Percentiles rank a stretch among this genome's conserved stretches.
Conservation (phyloP, 1,140 invertebrate species). For the Hirudo medicinalis region DNA sequence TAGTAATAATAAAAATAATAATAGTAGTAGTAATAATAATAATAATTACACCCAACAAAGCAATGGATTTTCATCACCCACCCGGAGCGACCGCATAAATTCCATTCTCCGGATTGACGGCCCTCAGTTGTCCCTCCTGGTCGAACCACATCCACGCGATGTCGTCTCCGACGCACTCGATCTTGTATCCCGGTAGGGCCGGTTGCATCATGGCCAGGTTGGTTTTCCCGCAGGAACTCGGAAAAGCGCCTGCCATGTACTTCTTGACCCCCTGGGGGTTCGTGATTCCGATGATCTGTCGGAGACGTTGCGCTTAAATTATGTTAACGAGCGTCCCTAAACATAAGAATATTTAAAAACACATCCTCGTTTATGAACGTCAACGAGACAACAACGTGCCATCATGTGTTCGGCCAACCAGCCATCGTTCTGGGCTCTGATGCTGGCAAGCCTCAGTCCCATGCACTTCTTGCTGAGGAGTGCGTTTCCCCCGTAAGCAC, state of each 20-base stretch:
- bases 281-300: conserved; percentile 51
- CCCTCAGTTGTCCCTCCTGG: conserved; percentile 68
- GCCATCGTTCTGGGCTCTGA: conserved; percentile 79
- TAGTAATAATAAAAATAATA: no score
- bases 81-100: conserved; percentile 98
- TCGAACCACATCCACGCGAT: conserved; percentile 80
- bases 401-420: conserved; percentile 99
- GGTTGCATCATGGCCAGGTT: conserved; percentile 96
- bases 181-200: conserved; percentile 77
- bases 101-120: conserved; percentile 96
- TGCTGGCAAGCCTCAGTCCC: conserved; percentile 86
- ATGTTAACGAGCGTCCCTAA: no score
- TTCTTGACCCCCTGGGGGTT: conserved; percentile 71
- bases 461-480: conserved; percentile 97
- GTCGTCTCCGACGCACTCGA: conserved; percentile 46
- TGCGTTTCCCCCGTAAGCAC: conserved; percentile 94
- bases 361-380: no score
- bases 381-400: conserved; percentile 39
- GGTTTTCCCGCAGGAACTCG: conserved; percentile 95
- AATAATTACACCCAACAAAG: no score
- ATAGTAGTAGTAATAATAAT: no score
- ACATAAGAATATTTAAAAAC: no score
- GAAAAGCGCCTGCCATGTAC: conserved; percentile 94
- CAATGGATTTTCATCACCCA: not conserved
- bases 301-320: no score